A percentile compares a stretch with the other conserved stretches of the same genome.
Evolutionary conservation across 2,888 invertebrate species (phyloP).

Genomic region (Agrotis clavis): DNA sequence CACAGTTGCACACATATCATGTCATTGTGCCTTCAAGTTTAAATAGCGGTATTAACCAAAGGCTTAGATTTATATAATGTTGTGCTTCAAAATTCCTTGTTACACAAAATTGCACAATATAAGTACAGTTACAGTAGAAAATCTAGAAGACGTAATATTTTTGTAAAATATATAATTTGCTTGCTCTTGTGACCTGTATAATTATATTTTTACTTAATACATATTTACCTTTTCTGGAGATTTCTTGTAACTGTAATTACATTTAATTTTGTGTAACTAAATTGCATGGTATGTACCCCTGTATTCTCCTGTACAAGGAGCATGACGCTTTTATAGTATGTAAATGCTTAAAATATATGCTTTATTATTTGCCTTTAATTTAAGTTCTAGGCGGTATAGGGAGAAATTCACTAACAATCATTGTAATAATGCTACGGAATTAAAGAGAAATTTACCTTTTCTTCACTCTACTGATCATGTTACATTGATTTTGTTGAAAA

Average conservation of each 20-base stretch:
- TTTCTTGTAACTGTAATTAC: slow-evolving; percentile 11
- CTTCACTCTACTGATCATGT: too few relatives aligned
- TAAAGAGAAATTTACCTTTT: slow-evolving; percentile 31
- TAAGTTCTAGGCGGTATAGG: slow-evolving; percentile 11
- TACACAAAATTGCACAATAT: slow-evolving; percentile 4
- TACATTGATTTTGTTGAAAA: not conserved
- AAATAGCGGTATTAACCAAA: not conserved
- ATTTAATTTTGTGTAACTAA: slow-evolving; percentile 8
- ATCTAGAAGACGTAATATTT: slow-evolving; percentile 4
- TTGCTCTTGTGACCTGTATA: not conserved
- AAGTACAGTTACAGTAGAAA: not conserved
- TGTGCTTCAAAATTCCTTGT: not conserved
- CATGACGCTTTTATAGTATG: slow-evolving; percentile 42
- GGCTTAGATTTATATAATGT: slow-evolving; percentile 7
- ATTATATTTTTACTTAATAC: not conserved
- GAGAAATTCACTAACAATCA: not conserved
- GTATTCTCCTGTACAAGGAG: slow-evolving; percentile 13
- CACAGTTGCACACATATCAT: not conserved
- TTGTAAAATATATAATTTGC: slow-evolving; percentile 13
- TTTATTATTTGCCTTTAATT: slow-evolving; percentile 16
- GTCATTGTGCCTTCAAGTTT: not conserved
- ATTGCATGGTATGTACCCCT: slow-evolving; percentile 38
- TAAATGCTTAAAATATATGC: slow-evolving; percentile 3
- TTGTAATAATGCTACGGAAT: slow-evolving; percentile 19
- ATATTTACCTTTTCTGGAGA: not conserved